Evolutionary conservation across 2,797 vertebrate genomes (phyloP), one percentile per base, ranked within the genome.

Genomic region (Aldrovandia affinis): DNA sequence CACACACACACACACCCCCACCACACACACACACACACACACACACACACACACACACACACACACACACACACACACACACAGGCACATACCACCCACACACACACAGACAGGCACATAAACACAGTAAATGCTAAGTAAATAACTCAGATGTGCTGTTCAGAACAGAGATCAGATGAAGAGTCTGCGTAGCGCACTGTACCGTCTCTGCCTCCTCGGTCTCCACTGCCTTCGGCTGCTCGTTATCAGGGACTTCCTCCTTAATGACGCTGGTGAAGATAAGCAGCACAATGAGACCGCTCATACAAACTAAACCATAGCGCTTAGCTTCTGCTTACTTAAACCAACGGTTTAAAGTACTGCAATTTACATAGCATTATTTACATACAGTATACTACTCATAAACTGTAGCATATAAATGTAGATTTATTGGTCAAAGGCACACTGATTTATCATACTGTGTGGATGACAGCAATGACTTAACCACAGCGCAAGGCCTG

Each of bases 221-320:
- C 88, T 96, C 96, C 70, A 95, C 94, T 78, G 86, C 94, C 85
- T 94, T 98, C 87, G 98, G 97, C 83, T 97, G 97, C 25, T 99
- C 97, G 0, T 97, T 97, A 88, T 99, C 97, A 5, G 94, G 94
- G 52, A 94, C 91, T 65, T 98, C 98, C 82, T 98, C 98, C 91
- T 95, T 98, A 87, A 95, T 81, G 33, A 92, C 92, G 82, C 98
- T 99, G 91, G 10, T 89, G 90, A 79, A 93, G 85, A 91, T 14
- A 39, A 88, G 39, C 83, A 81, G 7, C 15, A n/a, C 4, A 75
- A 3, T 42, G 1, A 44, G 7, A 75, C 39, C 2, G 39, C 18
- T 44, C 20, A 75, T 42, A 8, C 7, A 75, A 70, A 15, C 63
- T 28, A 22, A 33, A 36, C 15, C 5, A 36, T 14, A 70, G 63